Evolutionary conservation across 2,888 invertebrate genomes (phyloP), one percentile per base, ranked within the genome.

Genomic region (Luperina testacea): DNA sequence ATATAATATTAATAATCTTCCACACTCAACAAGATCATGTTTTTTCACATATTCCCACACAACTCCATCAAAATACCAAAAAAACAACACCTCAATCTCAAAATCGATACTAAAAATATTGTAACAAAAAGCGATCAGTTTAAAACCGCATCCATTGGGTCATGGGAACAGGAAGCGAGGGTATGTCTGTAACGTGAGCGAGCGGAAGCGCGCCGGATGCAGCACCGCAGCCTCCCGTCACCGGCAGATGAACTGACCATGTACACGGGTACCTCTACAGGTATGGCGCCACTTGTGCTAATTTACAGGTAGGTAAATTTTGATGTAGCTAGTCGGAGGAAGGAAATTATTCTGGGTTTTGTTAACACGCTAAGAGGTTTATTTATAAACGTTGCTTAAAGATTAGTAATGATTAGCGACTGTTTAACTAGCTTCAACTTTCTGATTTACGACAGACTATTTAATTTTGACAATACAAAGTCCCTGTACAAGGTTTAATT

Each of bases 121-220:
- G 83, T 61, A 67, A 81, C 64, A 88, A 87, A 88, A 82, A 78
- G 38, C 51, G 79, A 82, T 78, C 81, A 81, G 70, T 81, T 81
- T 73, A 72, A 75, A 75, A 64, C 73, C 75, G 65, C 72, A 77
- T 70, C 68, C 70, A 80, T 76, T 81, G 90, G 93, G 91, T 92
- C 93, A 93, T 94, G 95, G 93, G 95, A 95, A 95, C 92, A 78
- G 92, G 90, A 91, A 90, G 91, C 89, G 83, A 82, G 89, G 89
- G 87, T 48, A 67, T 82, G 71, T 88, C 89, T 86, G 94, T 91
- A 94, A 94, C 87, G 85, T 89, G 93, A 94, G 91, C 89, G 90
- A 57, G 90, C 94, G 95, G 95, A 95, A 94, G 90, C 38, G 81
- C 81, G 68, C 90, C 94, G 95, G 95, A 95, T 92, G 93, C 86